Evolutionary conservation across 2,113 vertebrate species (phyloP).

Genomic region (Isichthys henryi): DNA sequence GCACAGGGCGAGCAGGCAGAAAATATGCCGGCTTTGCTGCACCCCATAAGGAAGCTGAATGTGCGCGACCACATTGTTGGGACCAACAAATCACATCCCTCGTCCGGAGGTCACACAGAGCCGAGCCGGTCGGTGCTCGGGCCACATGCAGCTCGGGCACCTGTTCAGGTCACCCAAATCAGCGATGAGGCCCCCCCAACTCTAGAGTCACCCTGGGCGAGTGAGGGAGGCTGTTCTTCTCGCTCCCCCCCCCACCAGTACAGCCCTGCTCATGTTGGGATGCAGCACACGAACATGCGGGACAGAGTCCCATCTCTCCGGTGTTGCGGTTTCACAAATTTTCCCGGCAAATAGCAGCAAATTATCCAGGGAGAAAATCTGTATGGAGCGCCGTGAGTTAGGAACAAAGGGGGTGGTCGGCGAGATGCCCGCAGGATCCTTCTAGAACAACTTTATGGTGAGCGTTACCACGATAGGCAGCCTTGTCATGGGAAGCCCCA

Average conservation of each 20-base stretch:
- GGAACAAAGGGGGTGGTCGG: background rate
- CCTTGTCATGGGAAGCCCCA: background rate
- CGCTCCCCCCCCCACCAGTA: background rate
- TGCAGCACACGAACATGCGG: background rate
- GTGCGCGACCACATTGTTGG: conserved; percentile 9
- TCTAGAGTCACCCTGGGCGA: background rate
- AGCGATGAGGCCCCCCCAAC: background rate
- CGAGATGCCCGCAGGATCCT: conserved; percentile 21
- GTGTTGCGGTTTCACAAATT: conserved; percentile 16
- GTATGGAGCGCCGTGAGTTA: conserved; percentile 13
- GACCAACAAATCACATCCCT: background rate
- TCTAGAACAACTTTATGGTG: conserved; percentile 10
- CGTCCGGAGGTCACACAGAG: background rate
- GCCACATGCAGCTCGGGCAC: background rate
- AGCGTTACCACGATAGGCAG: conserved; percentile 11
- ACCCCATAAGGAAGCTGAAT: conserved; percentile 17
- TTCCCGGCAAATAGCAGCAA: conserved; percentile 29
- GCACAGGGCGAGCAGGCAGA: conserved; percentile 21
- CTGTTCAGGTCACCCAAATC: background rate
- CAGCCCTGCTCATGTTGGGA: background rate
- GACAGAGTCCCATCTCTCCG: background rate
- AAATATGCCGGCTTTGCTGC: conserved; percentile 23
- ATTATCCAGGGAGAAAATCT: conserved; percentile 26
- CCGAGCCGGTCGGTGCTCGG: background rate
- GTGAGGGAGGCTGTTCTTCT: background rate